Evolutionary conservation across 2,113 vertebrate genomes (phyloP).

Genomic region (Protomyctophum bolini): DNA sequence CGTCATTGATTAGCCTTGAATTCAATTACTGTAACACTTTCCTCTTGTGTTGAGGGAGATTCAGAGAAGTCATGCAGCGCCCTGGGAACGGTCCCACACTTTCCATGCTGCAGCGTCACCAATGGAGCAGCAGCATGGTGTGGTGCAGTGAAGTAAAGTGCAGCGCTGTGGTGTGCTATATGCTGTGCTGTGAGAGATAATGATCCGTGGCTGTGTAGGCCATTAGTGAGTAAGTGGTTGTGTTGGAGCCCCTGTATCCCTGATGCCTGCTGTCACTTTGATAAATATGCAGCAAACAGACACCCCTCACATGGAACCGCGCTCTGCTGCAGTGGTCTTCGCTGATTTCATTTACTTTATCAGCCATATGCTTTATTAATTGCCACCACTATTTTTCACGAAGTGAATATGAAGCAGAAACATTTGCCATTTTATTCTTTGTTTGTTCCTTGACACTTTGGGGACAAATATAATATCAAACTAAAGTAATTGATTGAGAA

Average conservation of each 20-base stretch:
- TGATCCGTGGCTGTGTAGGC: slow-evolving; percentile 75
- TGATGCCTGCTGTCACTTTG: slow-evolving; percentile 79
- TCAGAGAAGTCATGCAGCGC: slow-evolving; percentile 6
- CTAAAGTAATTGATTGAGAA: too few relatives aligned
- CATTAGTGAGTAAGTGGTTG: slow-evolving; percentile 77
- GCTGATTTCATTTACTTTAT: not conserved
- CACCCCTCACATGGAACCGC: slow-evolving; percentile 55
- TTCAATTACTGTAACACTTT: slow-evolving; percentile 9
- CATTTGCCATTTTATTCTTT: slow-evolving; percentile 4
- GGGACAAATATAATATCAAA: too few relatives aligned
- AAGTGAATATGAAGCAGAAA: slow-evolving; percentile 1
- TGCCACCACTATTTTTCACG: slow-evolving; percentile 6
- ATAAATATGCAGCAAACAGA: slow-evolving; percentile 74
- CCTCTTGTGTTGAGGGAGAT: slow-evolving; percentile 12
- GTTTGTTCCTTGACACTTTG: not conserved
- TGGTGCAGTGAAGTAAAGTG: slow-evolving; percentile 21
- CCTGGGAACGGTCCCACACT: slow-evolving; percentile 55
- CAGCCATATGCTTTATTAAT: slow-evolving; percentile 43
- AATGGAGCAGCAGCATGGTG: slow-evolving; percentile 28
- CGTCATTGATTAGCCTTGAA: slow-evolving; percentile 5
- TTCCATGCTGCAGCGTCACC: slow-evolving; percentile 48
- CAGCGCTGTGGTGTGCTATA: slow-evolving; percentile 38
- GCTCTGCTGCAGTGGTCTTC: slow-evolving; percentile 39
- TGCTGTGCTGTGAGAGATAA: slow-evolving; percentile 69
- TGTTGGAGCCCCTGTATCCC: slow-evolving; percentile 68